Evolutionary conservation across 2,888 invertebrate genomes (phyloP).

Genomic region (Phytoseiulus persimilis): DNA sequence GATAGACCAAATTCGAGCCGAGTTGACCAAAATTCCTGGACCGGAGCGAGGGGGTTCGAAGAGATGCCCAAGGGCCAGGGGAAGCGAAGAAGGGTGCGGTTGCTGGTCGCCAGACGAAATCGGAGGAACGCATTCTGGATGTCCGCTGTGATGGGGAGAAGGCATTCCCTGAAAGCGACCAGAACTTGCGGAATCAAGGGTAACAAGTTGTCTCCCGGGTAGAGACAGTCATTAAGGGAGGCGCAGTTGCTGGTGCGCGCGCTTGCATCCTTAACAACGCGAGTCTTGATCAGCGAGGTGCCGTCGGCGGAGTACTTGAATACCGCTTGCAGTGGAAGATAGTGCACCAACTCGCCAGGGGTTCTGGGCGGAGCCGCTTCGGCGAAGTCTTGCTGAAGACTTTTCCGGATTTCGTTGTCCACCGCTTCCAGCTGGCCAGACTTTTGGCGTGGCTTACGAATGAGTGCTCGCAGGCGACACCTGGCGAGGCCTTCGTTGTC

Average conservation of each 20-base stretch:
- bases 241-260: neutral
- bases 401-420: neutral
- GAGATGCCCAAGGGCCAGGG: neutral
- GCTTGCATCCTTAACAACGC: neutral
- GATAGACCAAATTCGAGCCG: neutral
- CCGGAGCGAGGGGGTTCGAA: neutral
- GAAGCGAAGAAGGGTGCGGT: neutral
- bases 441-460: neutral
- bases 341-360: neutral
- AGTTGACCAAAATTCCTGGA: neutral
- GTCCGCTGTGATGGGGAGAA: slow-evolving; percentile 39
- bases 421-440: neutral
- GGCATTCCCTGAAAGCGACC: slow-evolving; percentile 40
- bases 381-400: neutral
- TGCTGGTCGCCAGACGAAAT: neutral
- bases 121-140: slow-evolving; percentile 40
- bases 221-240: slow-evolving; percentile 39
- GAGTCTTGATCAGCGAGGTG: neutral
- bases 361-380: neutral
- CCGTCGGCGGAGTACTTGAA: neutral
- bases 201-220: slow-evolving; percentile 28
- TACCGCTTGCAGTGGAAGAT: neutral
- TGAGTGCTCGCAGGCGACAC: neutral
- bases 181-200: slow-evolving; percentile 6
- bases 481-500: neutral